These are phyloP conservation scores for Belgica antarctica DNA, from an alignment of 2,888 invertebrate genomes.

Conservation along the genomic window DNA sequence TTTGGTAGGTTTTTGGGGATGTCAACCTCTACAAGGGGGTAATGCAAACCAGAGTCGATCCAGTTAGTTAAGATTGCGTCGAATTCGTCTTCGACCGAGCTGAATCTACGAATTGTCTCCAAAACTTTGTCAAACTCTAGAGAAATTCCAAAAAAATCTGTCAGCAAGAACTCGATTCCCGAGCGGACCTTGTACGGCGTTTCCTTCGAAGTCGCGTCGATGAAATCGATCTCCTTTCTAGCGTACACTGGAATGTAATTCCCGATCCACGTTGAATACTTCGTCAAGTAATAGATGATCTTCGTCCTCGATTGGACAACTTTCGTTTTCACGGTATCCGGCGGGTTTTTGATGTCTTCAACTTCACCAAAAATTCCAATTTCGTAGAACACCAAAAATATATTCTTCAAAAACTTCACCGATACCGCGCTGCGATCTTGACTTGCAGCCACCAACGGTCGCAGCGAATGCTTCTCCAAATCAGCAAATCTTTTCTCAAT, in stretches of 20 bases:
- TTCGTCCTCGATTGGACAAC: constrained; percentile 25
- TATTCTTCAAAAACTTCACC: constrained; percentile 32
- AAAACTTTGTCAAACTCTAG: constrained; percentile 13
- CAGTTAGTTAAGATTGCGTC: constrained; percentile 31
- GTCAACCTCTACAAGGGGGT: constrained; percentile 30
- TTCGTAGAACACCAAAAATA: constrained; percentile 38
- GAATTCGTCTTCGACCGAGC: constrained; percentile 39
- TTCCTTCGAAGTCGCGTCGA: constrained; percentile 33
- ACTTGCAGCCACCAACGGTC: neutral
- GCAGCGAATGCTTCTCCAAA: constrained; percentile 30
- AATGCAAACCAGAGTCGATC: constrained; percentile 32
- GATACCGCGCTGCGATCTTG: constrained; percentile 18
- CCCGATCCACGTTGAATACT: constrained; percentile 21
- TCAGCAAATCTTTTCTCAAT: constrained; percentile 37
- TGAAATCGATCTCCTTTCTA: constrained; percentile 39
- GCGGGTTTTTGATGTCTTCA: constrained; percentile 29
- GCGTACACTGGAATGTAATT: constrained; percentile 32
- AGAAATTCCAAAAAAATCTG: constrained; percentile 18
- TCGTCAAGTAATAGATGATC: constrained; percentile 29
- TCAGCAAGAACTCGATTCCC: constrained; percentile 30
- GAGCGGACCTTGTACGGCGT: constrained; percentile 20
- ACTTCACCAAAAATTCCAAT: constrained; percentile 38
- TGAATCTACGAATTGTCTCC: neutral
- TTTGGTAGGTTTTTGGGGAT: constrained; percentile 38
- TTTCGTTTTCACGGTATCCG: constrained; percentile 25